Evolutionary conservation across 2,113 vertebrate genomes (phyloP), one percentile per base, ranked within the genome.

Genomic region (Dicentrarchus labrax): DNA sequence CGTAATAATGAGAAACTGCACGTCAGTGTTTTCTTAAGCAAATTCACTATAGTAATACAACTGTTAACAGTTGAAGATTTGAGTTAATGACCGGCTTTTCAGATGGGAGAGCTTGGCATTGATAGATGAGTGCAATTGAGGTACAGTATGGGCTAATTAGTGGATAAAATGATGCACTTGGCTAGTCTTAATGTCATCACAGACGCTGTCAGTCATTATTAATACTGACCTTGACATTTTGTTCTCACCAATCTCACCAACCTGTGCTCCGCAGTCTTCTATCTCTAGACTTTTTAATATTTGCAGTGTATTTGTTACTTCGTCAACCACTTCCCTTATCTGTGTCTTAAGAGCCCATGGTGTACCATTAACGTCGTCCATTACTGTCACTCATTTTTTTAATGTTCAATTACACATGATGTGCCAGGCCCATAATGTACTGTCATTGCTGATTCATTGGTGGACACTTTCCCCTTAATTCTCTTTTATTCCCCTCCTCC

Each of bases 371-470:
- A 70, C 75, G 45, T 17, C 48, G 15, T 86, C 86, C 67, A 81
- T 88, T 86, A 86, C 69, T 69, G 82, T 85, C 83, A 82, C 36
- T 70, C 64, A 76, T 22, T 80, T 69, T 88, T 74, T 80, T 83
- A 89, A 81, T 22, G 50, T 86, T 76, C 75, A 65, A 51, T 86
- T 84, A 88, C 76, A 79, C 72, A 59, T 88, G 74, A 82, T 73
- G 80, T 76, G 56, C 84, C 81, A 60, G 73, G 56, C 70, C 79
- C 53, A 50, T 92, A 88, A 95, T 92, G 86, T 87, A 69, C 85
- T 89, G 86, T 84, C 94, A 91, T n/a, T 94, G 94, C 95, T 94
- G 94, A 95, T 97, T 96, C 95, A 95, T 85, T 87, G 86, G 90
- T 93, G 91, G 90, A 89, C 88, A 87, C 85, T 92, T 93, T 90